Conservation (phyloP, 2,797 vertebrate species). For the Paramormyrops hopkinsi region DNA sequence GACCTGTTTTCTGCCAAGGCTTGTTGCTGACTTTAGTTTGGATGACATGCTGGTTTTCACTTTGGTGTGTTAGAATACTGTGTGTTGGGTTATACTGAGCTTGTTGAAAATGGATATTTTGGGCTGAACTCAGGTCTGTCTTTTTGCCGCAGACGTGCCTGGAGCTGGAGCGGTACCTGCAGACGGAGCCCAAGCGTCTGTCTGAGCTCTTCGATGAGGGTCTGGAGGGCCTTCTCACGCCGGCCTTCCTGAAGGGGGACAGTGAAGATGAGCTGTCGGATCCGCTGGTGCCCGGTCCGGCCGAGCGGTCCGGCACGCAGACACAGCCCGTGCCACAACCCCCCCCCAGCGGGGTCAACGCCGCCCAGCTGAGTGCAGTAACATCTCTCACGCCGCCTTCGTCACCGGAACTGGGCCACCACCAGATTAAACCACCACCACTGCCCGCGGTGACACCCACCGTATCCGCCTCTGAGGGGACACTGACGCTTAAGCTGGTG, state of each 20-base stretch:
- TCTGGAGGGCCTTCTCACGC: slow-evolving; percentile 81
- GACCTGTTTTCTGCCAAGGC: neutral
- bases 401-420: slow-evolving; percentile 90
- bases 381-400: slow-evolving; percentile 95
- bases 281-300: slow-evolving; percentile 63
- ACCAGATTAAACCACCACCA: slow-evolving; percentile 80
- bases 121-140: slow-evolving; percentile 7
- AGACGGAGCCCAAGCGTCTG: slow-evolving; percentile 89
- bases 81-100: neutral
- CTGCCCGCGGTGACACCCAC: slow-evolving; percentile 54
- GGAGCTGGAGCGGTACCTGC: slow-evolving; percentile 93
- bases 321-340: slow-evolving; percentile 53
- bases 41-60: neutral
- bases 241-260: slow-evolving; percentile 78
- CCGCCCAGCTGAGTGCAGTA: slow-evolving; percentile 92
- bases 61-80: neutral
- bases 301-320: slow-evolving; percentile 60
- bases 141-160: slow-evolving; percentile 78
- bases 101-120: slow-evolving; percentile 17
- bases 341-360: slow-evolving; percentile 68
- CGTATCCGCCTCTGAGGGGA: slow-evolving; percentile 81
- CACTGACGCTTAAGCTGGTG: slow-evolving; percentile 87
- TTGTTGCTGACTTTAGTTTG: neutral
- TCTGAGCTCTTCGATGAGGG: slow-evolving; percentile 90
- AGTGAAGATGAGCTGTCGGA: slow-evolving; percentile 73